Base-by-base conservation (phyloP, 2,888 invertebrate species). In the Escarpia spicata region DNA sequence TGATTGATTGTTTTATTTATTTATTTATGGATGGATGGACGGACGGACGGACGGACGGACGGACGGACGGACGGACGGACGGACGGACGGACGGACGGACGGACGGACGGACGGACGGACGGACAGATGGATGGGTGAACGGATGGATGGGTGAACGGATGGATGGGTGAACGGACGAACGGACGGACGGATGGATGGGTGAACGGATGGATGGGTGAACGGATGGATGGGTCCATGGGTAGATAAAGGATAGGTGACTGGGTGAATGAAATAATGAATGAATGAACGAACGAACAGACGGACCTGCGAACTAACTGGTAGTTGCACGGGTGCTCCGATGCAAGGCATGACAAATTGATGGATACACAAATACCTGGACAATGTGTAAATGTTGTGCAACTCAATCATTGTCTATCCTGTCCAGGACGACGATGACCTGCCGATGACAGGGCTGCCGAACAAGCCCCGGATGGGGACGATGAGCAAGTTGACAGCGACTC, bases 381-480 rank as follows among this genome's bases (percentile, higher is more conserved):
- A 52, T 52, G 52, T 52, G 52, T 90, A 12, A 19, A 37, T 9
- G 1, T 15, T 90, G 90, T 90, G 1, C 52, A 52, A 4, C 8
- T 9, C 15, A 52, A 8, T 52, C 91, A 15, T 12, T 91, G 37
- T 3, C 8, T 91, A 4, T 31, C 43, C 8, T 15, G 44, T 31
- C 43, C 43, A 91, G 91, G 91, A 91, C 44, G 91, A 91, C 19
- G 44, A 91, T 19, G 43, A 91, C 44, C 19, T 91, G 43, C 44
- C 43, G 44, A 44, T 43, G 91, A 43, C 43, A 3, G 44, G 44
- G 6, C 75, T 75, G n/a, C 75, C 75, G 19, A 75, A 75, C 75
- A 75, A 75, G 75, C 75, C 45, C n/a, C 91, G 92, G 43, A 92
- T 92, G 44, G 93, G 93, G 44, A 93, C 93, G 90, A 37, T 93